Evolutionary conservation across 92 coral and sea anemone genomes (phyloP), one percentile per base, ranked within the genome.

Genomic region (Epizoanthus stellaris): DNA sequence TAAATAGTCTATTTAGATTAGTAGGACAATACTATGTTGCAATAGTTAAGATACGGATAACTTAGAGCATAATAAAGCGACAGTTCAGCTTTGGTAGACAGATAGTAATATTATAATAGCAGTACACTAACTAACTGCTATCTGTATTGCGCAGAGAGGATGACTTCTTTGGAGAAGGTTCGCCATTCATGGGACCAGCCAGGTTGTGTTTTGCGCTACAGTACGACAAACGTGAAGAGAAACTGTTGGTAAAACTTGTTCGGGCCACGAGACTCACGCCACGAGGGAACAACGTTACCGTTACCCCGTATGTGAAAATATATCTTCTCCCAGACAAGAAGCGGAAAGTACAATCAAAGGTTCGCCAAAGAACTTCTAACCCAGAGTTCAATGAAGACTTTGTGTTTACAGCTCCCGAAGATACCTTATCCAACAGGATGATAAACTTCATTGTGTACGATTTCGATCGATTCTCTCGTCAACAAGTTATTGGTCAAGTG

Each of bases 401-500:
- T 81, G 81, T 92, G 6, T 97, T 97, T 68, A 39, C 77, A 6
- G 95, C 93, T 49, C 86, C 99, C 6, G 59, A 81, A 38, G 90
- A 89, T 6, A 92, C 85, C 7, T 64, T 97, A 10, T 84, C 87
- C n/a, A 80, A 90, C 45, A 88, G 98, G 54, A 89, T 91, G 2
- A 80, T 97, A 61, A 92, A 84, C 70, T 94, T 97, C 39, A 89
- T 98, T 5, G 95, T 97, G 61, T 94, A 93, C 57, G 98, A 97
- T 73, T 93, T 95, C 59, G 99, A 97, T 82, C 91, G 98, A 30
- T 97, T 97, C 72, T 97, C 98, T 64, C 95, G 99, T 61, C 98
- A 97, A 68, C 98, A 93, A 67, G 94, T 91, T 40, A 90, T 97
- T 30, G 99, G 99, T 67, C 95, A 89, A 80, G 98, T 97, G 86